Conservation (phyloP, 2,797 vertebrate species). For the Takifugu rubripes region DNA sequence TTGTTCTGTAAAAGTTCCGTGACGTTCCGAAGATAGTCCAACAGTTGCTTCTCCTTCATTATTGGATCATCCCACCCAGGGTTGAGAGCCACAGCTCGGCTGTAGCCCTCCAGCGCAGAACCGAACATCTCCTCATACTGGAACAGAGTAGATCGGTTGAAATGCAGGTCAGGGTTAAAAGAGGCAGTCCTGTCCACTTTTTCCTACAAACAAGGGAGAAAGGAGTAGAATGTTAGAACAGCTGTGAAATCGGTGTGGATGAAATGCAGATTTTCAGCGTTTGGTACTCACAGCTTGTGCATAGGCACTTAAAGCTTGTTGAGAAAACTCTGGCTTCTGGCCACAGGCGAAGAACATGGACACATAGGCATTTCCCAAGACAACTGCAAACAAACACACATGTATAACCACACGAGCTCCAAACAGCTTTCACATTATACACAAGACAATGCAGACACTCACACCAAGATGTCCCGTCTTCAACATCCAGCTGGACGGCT, state of each 20-base stretch:
- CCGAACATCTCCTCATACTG: conserved; percentile 89
- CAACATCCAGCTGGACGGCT: conserved; percentile 85
- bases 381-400: conserved; percentile 70
- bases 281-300: conserved; percentile 83
- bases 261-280: not conserved
- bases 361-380: conserved; percentile 89
- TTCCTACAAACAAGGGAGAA: conserved; percentile 65
- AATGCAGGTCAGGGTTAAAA: conserved; percentile 86
- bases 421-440: not conserved
- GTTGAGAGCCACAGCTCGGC: conserved; percentile 79
- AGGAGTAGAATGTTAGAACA: not conserved
- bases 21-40: conserved; percentile 82
- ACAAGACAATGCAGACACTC: conserved; percentile 59
- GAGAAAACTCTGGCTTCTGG: conserved; percentile 87
- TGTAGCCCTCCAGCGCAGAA: conserved; percentile 83
- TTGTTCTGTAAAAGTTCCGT: conserved; percentile 81
- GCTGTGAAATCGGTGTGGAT: no score
- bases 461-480: conserved; percentile 90
- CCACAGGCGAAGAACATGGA: conserved; percentile 88
- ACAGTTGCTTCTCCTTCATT: conserved; percentile 79
- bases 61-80: conserved; percentile 81
- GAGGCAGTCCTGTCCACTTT: conserved; percentile 82
- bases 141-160: conserved; percentile 84
- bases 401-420: not conserved
- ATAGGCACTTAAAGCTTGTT: conserved; percentile 89